Conservation (phyloP, 2,888 invertebrate species). For the Tipula lateralis region DNA sequence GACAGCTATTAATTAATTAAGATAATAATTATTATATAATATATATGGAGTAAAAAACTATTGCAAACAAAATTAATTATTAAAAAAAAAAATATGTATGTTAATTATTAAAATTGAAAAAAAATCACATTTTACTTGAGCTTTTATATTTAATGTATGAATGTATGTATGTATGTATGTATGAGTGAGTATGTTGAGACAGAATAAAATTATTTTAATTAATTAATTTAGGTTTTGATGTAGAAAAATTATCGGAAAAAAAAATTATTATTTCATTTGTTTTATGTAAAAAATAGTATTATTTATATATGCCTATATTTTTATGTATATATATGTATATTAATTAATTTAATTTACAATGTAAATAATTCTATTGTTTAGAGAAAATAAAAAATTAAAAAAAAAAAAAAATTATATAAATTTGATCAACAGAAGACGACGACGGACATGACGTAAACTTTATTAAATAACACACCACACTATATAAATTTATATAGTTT, state of each 20-base stretch:
- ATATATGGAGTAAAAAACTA: neutral
- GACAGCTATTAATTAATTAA: neutral
- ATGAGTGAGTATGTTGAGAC: neutral
- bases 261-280: neutral
- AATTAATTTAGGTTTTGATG: slow-evolving; percentile 11
- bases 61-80: neutral
- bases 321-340: neutral
- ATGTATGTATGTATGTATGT: neutral
- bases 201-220: slow-evolving; percentile 15
- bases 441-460: neutral
- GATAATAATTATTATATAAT: neutral
- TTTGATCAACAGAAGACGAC: neutral
- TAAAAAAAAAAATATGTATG: neutral
- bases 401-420: neutral
- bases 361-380: slow-evolving; percentile 12
- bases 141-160: slow-evolving; percentile 25
- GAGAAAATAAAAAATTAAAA: neutral
- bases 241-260: neutral
- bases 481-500: neutral
- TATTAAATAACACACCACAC: neutral
- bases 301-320: too few species aligned
- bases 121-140: slow-evolving; percentile 29
- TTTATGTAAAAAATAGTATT: neutral
- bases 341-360: slow-evolving; percentile 24
- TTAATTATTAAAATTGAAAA: slow-evolving; percentile 20